Conservation (phyloP, 2,113 vertebrate genomes). For the Eptesicus fuscus region DNA sequence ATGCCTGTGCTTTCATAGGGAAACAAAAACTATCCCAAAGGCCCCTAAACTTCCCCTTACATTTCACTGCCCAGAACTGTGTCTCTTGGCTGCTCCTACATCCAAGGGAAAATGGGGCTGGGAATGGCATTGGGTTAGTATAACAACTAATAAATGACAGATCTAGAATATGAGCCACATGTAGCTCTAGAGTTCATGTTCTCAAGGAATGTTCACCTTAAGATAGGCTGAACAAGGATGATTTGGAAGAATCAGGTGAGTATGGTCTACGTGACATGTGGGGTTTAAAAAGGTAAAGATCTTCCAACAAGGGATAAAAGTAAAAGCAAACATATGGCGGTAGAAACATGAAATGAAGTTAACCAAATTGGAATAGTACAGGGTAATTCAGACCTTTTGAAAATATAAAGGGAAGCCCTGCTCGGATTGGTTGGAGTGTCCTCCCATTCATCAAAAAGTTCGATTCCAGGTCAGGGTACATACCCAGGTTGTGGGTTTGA, state of each 20-base stretch:
- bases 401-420: background rate
- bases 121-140: background rate
- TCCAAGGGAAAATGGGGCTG: background rate
- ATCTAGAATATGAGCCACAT: background rate
- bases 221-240: background rate
- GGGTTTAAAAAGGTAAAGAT: background rate
- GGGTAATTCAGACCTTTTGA: background rate
- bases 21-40: background rate
- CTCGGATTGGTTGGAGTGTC: no score
- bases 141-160: background rate
- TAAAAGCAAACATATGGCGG: background rate
- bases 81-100: background rate
- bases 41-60: background rate
- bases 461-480: no score
- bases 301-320: background rate
- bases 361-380: background rate
- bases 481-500: no score
- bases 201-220: background rate
- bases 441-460: no score
- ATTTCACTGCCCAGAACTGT: background rate
- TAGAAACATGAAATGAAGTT: background rate
- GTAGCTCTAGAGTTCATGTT: background rate
- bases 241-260: background rate
- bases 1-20: background rate
- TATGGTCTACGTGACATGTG: background rate